Evolutionary conservation across 2,888 invertebrate species (phyloP).

Genomic region (Agrotis clavis): DNA sequence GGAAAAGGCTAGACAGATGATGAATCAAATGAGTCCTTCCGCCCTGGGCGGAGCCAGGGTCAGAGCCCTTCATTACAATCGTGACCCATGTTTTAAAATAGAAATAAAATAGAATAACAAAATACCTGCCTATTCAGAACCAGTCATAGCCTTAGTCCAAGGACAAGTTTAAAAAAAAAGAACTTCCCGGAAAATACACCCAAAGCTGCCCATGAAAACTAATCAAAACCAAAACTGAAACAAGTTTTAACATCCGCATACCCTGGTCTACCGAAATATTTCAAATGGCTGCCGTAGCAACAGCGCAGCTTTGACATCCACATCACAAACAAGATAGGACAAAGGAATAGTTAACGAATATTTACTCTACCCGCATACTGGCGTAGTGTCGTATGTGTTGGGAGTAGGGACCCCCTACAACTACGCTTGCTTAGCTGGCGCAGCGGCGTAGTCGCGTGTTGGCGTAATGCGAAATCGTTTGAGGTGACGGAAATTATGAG

Average conservation of each 20-base stretch:
- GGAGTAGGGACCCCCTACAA: constrained; percentile 20
- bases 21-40: too few relatives aligned
- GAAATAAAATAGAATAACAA: too few relatives aligned
- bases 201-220: not conserved
- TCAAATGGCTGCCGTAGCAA: constrained; percentile 63
- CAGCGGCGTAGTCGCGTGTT: constrained; percentile 6
- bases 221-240: constrained; percentile 6
- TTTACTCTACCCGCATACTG: constrained; percentile 69
- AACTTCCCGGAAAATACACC: not conserved
- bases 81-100: too few relatives aligned
- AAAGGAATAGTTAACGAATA: constrained; percentile 87
- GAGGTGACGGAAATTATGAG: constrained; percentile 43
- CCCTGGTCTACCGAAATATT: constrained; percentile 48
- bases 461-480: constrained; percentile 21
- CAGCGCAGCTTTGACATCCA: constrained; percentile 73
- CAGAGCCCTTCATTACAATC: too few relatives aligned
- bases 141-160: too few relatives aligned
- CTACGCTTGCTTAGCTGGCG: constrained; percentile 16
- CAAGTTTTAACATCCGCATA: constrained; percentile 6
- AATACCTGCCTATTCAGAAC: too few relatives aligned
- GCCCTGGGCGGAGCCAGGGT: too few relatives aligned
- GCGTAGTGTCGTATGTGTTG: constrained; percentile 56
- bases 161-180: not conserved
- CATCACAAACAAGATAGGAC: constrained; percentile 77
- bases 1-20: too few relatives aligned